phyloP scores from a whole-genome alignment of 2,113 vertebrate species.

The Carassius auratus region DNA sequence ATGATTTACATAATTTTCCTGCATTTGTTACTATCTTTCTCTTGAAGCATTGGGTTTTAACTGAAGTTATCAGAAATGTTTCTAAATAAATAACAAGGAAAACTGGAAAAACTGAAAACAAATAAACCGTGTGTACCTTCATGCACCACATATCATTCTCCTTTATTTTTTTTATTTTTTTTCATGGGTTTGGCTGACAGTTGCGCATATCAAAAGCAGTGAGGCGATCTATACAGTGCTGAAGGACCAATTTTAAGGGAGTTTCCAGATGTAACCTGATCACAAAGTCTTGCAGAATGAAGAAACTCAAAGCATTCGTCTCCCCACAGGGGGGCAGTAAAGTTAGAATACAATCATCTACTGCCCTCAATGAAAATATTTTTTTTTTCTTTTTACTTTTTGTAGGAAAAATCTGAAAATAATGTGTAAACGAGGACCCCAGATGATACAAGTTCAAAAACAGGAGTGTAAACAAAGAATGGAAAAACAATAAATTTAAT shows the following conservation, averaged over 20 bases:
- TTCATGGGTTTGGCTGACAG: conserved; percentile 18
- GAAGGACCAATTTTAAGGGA: not conserved
- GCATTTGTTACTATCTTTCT: not conserved
- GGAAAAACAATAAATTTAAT: conserved; percentile 16
- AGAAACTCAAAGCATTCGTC: not conserved
- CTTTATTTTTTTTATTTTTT: not conserved
- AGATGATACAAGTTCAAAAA: conserved; percentile 34
- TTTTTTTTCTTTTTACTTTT: not conserved
- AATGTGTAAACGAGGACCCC: conserved; percentile 46
- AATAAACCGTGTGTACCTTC: not conserved
- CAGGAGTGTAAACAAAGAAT: conserved; percentile 5
- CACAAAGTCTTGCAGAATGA: not conserved
- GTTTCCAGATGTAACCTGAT: not conserved
- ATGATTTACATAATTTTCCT: not conserved
- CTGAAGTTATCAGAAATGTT: not conserved
- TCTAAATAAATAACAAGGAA: not conserved
- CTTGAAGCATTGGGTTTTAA: not conserved
- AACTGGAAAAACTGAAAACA: too few relatives aligned
- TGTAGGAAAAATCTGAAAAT: not conserved
- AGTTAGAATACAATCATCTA: conserved; percentile 32
- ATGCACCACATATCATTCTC: not conserved
- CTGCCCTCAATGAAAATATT: not conserved
- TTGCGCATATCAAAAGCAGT: conserved; percentile 40
- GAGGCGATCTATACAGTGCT: not conserved
- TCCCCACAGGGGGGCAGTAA: conserved; percentile 51